Conservation (phyloP, 2,113 vertebrate genomes). For the Irena cyanogastra region DNA sequence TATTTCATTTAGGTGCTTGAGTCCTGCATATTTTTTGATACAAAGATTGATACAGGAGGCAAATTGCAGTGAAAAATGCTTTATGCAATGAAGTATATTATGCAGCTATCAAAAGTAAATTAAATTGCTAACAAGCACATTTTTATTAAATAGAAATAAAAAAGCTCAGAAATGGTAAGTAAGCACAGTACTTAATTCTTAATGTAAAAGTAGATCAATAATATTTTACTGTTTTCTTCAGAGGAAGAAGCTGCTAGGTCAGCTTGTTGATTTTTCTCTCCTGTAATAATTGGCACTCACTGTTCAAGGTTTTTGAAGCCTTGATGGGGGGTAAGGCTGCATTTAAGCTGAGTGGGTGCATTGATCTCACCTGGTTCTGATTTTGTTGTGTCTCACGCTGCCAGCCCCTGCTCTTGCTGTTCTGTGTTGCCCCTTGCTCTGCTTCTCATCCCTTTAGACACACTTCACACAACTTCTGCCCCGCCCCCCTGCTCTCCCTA, state of each 20-base stretch:
- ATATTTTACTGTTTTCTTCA: background rate
- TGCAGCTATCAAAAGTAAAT: background rate
- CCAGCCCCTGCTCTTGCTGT: background rate
- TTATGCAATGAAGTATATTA: background rate
- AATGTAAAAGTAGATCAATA: background rate
- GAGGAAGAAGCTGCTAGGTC: background rate
- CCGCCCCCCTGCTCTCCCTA: accelerated
- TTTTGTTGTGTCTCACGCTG: background rate
- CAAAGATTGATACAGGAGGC: background rate
- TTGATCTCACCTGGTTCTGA: background rate
- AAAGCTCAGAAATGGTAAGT: background rate
- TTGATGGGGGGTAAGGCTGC: background rate
- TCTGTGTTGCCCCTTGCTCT: background rate
- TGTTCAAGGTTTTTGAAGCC: background rate
- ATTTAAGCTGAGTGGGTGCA: background rate
- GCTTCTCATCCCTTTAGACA: background rate
- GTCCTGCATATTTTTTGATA: background rate
- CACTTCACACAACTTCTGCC: background rate
- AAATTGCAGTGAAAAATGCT: background rate
- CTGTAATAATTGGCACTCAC: background rate
- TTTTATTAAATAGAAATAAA: background rate
- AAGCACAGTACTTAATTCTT: background rate
- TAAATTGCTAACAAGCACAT: background rate
- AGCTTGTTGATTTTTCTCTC: background rate
- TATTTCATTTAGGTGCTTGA: background rate